These are phyloP conservation scores for Pedionomus torquatus DNA, from an alignment of 2,113 vertebrate species.

Conservation along the genomic window DNA sequence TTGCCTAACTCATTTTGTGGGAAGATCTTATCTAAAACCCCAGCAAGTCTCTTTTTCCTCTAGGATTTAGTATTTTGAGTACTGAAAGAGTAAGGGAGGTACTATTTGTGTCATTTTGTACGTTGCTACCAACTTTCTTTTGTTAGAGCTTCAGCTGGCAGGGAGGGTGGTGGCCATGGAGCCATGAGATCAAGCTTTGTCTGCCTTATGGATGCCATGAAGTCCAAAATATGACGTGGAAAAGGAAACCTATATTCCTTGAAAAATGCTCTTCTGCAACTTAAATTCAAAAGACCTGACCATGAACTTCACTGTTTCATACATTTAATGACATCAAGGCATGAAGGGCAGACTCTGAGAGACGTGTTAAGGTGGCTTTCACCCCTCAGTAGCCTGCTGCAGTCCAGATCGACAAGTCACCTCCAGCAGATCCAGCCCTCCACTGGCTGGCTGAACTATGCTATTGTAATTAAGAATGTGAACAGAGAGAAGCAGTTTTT, in stretches of 20 bases:
- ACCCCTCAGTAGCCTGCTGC: background rate
- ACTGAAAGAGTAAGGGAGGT: background rate
- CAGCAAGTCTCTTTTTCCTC: background rate
- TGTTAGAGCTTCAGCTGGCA: background rate
- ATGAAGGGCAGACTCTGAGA: background rate
- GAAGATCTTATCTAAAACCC: background rate
- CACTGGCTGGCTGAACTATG: background rate
- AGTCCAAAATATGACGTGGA: background rate
- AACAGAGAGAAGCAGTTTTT: background rate
- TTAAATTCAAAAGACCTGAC: background rate
- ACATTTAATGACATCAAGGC: background rate
- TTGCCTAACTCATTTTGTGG: no score
- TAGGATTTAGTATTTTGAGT: background rate
- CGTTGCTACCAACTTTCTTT: rapidly evolving
- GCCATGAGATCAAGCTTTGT: background rate
- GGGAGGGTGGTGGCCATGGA: background rate
- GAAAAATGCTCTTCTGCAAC: background rate
- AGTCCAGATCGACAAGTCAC: background rate
- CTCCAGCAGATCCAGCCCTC: background rate
- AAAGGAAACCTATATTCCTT: background rate
- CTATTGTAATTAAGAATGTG: background rate
- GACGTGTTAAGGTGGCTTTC: background rate
- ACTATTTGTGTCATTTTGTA: background rate
- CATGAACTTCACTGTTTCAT: background rate
- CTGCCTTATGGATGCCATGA: background rate